Evolutionary conservation across 2,888 invertebrate species (phyloP).

Genomic region (Cataglyphis rosenhaueri): DNA sequence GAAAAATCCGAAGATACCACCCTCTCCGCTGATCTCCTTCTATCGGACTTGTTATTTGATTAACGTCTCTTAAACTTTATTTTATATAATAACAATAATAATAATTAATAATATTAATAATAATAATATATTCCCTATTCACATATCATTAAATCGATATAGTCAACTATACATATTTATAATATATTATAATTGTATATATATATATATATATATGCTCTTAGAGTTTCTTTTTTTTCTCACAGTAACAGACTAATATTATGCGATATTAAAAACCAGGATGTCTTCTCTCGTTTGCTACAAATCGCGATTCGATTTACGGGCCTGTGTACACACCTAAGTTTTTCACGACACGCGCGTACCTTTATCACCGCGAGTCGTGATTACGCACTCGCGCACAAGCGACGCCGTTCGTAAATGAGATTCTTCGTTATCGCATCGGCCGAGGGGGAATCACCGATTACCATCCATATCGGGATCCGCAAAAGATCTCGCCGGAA

Average conservation of each 20-base stretch:
- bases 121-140: constrained; percentile 77
- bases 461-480: background rate
- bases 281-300: constrained; percentile 64
- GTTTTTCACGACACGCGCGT: constrained; percentile 24
- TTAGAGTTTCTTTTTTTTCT: constrained; percentile 42
- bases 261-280: constrained; percentile 75
- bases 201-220: constrained; percentile 4
- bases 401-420: constrained; percentile 28
- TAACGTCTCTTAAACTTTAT: constrained; percentile 83
- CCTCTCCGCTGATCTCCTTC: constrained; percentile 61
- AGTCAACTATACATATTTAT: constrained; percentile 80
- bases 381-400: constrained; percentile 16
- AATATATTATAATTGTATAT: constrained; percentile 33
- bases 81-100: constrained; percentile 75
- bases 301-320: constrained; percentile 39
- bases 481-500: constrained; percentile 15
- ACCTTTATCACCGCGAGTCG: constrained; percentile 3
- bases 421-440: constrained; percentile 37
- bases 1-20: constrained; percentile 18
- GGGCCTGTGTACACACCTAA: constrained; percentile 18
- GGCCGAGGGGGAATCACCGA: constrained; percentile 11
- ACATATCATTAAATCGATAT: constrained; percentile 86
- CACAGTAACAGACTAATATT: constrained; percentile 76
- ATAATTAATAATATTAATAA: constrained; percentile 62
- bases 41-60: constrained; percentile 69